Conservation (phyloP, 1,140 invertebrate species). For the Phenacoccus solenopsis region DNA sequence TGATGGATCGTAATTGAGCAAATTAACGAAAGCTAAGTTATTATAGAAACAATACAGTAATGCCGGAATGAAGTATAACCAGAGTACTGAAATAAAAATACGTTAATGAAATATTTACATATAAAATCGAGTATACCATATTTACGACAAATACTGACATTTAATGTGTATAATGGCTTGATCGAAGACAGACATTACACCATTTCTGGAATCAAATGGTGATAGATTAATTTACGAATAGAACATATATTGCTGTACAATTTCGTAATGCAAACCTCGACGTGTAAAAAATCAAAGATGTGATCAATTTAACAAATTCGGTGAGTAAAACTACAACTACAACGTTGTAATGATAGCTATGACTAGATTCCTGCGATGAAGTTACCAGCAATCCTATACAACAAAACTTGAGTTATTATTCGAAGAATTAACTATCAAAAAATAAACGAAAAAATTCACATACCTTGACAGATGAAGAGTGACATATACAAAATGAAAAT, state of each 20-base stretch:
- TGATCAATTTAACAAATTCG: slow-evolving; percentile 70
- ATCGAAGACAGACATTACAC: not conserved
- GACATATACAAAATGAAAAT: slow-evolving; percentile 73
- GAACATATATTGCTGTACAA: not conserved
- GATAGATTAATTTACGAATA: not conserved
- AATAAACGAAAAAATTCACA: too few species aligned
- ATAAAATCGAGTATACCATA: too few species aligned
- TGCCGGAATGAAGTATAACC: slow-evolving; percentile 77
- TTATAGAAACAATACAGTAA: slow-evolving; percentile 90
- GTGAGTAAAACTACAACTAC: slow-evolving; percentile 76
- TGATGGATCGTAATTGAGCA: slow-evolving; percentile 83
- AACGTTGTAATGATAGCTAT: slow-evolving; percentile 75
- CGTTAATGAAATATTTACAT: too few species aligned
- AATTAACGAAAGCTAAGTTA: slow-evolving; percentile 83
- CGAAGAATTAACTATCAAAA: not conserved
- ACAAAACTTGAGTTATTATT: slow-evolving; percentile 42
- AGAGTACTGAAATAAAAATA: not conserved
- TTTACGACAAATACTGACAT: not conserved
- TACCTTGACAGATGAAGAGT: slow-evolving; percentile 70
- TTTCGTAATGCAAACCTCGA: not conserved
- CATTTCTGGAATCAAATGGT: not conserved
- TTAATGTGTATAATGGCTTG: not conserved
- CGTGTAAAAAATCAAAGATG: slow-evolving; percentile 56
- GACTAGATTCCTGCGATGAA: slow-evolving; percentile 65
- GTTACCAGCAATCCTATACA: slow-evolving; percentile 59